phyloP scores from a whole-genome alignment of 2,888 invertebrate species.

The Agonum fuliginosum region DNA sequence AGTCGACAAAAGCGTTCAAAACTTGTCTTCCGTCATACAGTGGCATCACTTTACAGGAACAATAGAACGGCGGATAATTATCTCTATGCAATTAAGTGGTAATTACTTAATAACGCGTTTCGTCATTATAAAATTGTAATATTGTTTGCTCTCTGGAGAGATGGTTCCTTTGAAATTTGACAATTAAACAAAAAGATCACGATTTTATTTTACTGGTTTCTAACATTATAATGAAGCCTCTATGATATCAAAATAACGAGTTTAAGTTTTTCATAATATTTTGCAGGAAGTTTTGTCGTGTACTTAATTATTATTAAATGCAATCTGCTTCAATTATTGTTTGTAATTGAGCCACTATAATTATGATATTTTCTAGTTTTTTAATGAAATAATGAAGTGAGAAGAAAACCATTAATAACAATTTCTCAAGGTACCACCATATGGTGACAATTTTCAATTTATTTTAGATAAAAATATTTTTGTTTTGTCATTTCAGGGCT shows the following conservation, averaged over 20 bases:
- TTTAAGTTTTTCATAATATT: neutral
- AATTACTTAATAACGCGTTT: conserved; percentile 51
- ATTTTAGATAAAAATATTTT: too few species aligned
- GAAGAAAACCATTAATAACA: conserved; percentile 22
- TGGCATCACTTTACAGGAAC: conserved; percentile 32
- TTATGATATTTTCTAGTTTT: neutral
- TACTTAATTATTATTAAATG: too few species aligned
- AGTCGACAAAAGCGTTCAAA: conserved; percentile 27
- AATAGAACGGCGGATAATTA: conserved; percentile 26
- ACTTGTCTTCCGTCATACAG: conserved; percentile 19
- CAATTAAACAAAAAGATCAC: too few species aligned
- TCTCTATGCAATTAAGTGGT: conserved; percentile 45
- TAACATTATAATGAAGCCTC: neutral
- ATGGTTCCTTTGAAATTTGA: too few species aligned
- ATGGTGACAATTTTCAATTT: too few species aligned
- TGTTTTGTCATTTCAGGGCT: too few species aligned
- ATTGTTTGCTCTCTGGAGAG: too few species aligned
- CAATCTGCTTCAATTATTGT: conserved; percentile 1
- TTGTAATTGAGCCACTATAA: conserved; percentile 17
- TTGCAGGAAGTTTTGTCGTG: neutral
- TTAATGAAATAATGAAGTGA: neutral
- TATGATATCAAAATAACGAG: too few species aligned
- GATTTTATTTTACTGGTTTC: neutral
- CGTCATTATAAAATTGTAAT: neutral
- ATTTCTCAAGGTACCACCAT: conserved; percentile 31